A percentile compares a stretch with the other conserved stretches of the same genome.
Evolutionary conservation across 2,888 invertebrate genomes (phyloP).

Genomic region (Drosophila borborema): DNA sequence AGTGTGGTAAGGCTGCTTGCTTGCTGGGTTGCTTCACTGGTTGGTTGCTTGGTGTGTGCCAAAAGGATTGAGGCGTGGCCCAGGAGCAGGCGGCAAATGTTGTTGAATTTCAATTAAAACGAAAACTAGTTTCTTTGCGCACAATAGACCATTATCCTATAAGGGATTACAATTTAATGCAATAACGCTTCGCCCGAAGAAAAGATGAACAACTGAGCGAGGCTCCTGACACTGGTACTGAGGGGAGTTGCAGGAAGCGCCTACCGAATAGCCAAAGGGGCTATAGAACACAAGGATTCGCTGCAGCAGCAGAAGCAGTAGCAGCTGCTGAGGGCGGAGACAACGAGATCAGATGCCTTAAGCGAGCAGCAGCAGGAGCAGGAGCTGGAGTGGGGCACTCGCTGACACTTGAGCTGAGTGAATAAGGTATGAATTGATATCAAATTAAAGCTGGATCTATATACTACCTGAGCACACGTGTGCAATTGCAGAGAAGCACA

Average conservation of each 20-base stretch:
- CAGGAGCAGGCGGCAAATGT: conserved; percentile 56
- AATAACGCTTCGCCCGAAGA: conserved; percentile 65
- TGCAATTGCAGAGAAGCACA: conserved; percentile 49
- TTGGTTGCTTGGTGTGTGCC: conserved; percentile 70
- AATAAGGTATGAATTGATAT: conserved; percentile 65
- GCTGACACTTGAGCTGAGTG: conserved; percentile 72
- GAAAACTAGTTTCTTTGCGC: conserved; percentile 61
- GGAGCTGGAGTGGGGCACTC: conserved; percentile 44
- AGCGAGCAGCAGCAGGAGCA: background rate
- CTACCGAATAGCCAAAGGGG: conserved; percentile 58
- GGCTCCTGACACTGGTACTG: conserved; percentile 31
- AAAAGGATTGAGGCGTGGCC: conserved; percentile 75
- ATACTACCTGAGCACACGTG: conserved; percentile 61
- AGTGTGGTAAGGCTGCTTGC: conserved; percentile 20
- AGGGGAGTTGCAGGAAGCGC: conserved; percentile 84
- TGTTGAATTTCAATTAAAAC: conserved; percentile 76
- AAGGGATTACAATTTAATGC: conserved; percentile 81
- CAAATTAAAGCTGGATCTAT: conserved; percentile 62
- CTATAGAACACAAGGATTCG: conserved; percentile 5
- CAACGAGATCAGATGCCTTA: conserved; percentile 13
- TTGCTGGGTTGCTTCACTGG: background rate
- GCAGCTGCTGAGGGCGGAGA: conserved; percentile 27
- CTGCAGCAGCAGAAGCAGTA: conserved; percentile 1
- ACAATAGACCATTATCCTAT: conserved; percentile 37
- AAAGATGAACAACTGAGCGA: conserved; percentile 40